These are phyloP conservation scores for Bombus breviceps DNA, from an alignment of 1,140 invertebrate species.

Conservation along the genomic window DNA sequence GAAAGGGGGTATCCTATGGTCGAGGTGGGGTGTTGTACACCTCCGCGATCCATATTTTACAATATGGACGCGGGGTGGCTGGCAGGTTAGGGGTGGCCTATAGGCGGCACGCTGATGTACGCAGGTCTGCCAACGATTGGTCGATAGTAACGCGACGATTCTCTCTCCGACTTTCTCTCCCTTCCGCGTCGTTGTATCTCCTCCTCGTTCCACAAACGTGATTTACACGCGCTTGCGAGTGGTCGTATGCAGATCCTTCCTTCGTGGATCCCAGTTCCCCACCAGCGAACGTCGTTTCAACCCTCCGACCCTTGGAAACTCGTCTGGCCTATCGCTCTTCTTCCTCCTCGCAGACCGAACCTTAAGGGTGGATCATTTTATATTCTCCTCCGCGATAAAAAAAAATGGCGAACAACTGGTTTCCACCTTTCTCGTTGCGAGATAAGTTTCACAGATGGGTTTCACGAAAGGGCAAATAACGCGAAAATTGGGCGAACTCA, in stretches of 20 bases:
- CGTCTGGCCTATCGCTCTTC: slow-evolving; percentile 57
- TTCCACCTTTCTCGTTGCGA: neutral
- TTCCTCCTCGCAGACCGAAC: slow-evolving; percentile 50
- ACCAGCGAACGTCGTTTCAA: slow-evolving; percentile 47
- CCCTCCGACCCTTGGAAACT: slow-evolving; percentile 55
- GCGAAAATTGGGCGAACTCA: neutral
- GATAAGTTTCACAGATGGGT: neutral
- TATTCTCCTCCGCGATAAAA: slow-evolving; percentile 15
- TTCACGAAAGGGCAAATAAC: neutral
- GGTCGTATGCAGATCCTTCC: slow-evolving; percentile 62
- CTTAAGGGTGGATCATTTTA: slow-evolving; percentile 66
- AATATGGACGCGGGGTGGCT: slow-evolving; percentile 79
- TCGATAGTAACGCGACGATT: slow-evolving; percentile 79
- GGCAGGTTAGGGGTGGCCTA: slow-evolving; percentile 78
- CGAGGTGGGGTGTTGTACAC: slow-evolving; percentile 78
- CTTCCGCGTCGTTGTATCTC: slow-evolving; percentile 23
- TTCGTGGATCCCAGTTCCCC: slow-evolving; percentile 28
- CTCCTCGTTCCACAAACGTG: slow-evolving; percentile 41
- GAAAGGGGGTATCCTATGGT: slow-evolving; percentile 21
- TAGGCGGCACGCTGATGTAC: slow-evolving; percentile 80
- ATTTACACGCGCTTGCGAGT: slow-evolving; percentile 68
- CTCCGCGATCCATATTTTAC: slow-evolving; percentile 82
- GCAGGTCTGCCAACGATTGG: slow-evolving; percentile 80
- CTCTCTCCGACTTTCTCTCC: slow-evolving; percentile 57
- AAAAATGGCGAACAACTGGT: slow-evolving; percentile 54